Base-by-base conservation (phyloP, 2,888 invertebrate genomes). In the Ganaspis brasiliensis region DNA sequence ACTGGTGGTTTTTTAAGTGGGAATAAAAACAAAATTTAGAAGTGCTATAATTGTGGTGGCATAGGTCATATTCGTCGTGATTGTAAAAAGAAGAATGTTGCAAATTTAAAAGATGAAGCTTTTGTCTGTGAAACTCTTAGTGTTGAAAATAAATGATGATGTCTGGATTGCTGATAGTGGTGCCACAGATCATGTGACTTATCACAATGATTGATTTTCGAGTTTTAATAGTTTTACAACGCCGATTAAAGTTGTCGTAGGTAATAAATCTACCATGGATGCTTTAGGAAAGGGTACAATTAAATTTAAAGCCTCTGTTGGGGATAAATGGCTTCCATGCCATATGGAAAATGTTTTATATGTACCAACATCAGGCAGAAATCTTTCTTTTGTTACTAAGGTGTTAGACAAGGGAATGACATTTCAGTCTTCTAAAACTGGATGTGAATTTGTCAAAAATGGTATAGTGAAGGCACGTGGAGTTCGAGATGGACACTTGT, bases 91-190 rank as follows among this genome's bases (percentile, higher is more conserved):
- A 40, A 40, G 40, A 40, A 40, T 8, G 40, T 8, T 6, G 35
- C 35, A 6, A 9, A 6, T 35, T 16, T 6, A 24, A 49, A 61
- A 37, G 77, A 74, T 71, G 56, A 72, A 37, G 79, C 77, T 1
- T 75, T 75, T 63, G n/a, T 79, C n/a, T 37, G 37, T 31, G 77
- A 77, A 73, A 45, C 63, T 45, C 57, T 75, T n/a, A 72, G 56
- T 56, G 45, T 45, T 31, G 56, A 56, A 56, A 63, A 24, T 9
- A 31, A n/a, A 37, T 52, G 52, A 74, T 49, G 76, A 77, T 12
- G 19, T 59, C 12, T 81, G 73, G 81, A 72, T 79, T 45, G 19
- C 72, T 16, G 81, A 81, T 67, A 76, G 73, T 52, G 78, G 81
- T 5, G 79, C 81, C n/a, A 79, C 72, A 6, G 56, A 76, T 56